These are phyloP conservation scores for Conistra vaccinii DNA, from an alignment of 2,888 invertebrate genomes.

Conservation along the genomic window DNA sequence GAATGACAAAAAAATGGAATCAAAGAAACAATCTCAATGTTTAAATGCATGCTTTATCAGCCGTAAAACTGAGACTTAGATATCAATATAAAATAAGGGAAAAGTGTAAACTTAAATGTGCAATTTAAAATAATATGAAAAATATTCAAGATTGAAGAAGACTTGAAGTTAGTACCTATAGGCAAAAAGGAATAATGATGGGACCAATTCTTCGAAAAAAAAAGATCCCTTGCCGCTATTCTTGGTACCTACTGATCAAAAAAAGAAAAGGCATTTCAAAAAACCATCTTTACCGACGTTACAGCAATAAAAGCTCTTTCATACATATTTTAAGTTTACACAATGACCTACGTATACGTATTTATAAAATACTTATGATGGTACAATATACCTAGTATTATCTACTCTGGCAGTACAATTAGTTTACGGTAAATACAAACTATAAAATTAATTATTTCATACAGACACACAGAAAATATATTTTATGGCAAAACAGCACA, in stretches of 20 bases:
- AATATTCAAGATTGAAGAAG: not conserved
- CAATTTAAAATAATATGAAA: not conserved
- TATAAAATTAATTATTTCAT: slow-evolving; percentile 45
- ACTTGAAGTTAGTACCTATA: not conserved
- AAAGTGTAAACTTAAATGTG: slow-evolving; percentile 49
- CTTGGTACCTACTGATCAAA: slow-evolving; percentile 1
- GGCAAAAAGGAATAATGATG: not conserved
- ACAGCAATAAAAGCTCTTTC: slow-evolving; percentile 11
- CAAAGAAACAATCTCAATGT: slow-evolving; percentile 51
- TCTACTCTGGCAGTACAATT: slow-evolving; percentile 52
- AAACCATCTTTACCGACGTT: slow-evolving; percentile 4
- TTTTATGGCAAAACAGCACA: slow-evolving; percentile 65
- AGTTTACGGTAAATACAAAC: slow-evolving; percentile 47
- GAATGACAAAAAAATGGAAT: slow-evolving; percentile 54
- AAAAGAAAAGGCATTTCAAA: not conserved
- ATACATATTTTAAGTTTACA: slow-evolving; percentile 47
- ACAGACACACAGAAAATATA: slow-evolving; percentile 60
- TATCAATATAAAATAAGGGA: slow-evolving; percentile 34
- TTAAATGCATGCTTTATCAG: slow-evolving; percentile 62
- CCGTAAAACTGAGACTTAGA: slow-evolving; percentile 30
- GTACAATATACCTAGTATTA: slow-evolving; percentile 46
- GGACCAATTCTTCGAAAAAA: not conserved
- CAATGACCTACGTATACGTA: slow-evolving; percentile 25
- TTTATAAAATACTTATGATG: slow-evolving; percentile 52
- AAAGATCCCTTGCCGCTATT: not conserved